A percentile compares a stretch with the other conserved stretches of the same genome.
These are phyloP conservation scores for Callospermophilus lateralis DNA, from an alignment of 2,113 vertebrate genomes.

Conservation along the genomic window DNA sequence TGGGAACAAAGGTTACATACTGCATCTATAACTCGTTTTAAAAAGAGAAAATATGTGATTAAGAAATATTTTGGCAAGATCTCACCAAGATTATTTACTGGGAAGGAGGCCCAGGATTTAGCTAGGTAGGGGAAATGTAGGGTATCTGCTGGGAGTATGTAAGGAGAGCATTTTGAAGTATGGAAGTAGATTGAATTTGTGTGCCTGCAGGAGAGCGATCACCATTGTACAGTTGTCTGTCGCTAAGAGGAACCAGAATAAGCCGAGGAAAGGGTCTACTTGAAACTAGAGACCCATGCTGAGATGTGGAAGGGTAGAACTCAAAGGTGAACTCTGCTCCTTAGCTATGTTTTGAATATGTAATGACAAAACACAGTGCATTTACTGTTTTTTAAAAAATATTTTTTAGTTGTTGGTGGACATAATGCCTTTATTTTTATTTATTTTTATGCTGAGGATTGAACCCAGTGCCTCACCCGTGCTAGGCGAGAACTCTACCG, in stretches of 20 bases:
- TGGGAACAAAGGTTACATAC: slow-evolving; percentile 54
- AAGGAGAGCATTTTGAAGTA: not conserved
- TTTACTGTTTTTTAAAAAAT: not conserved
- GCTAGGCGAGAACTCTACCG: no score
- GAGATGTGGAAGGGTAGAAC: no score
- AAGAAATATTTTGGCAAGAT: slow-evolving; percentile 74
- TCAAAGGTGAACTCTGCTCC: not conserved
- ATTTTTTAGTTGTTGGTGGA: no score
- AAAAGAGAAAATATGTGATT: slow-evolving; percentile 77
- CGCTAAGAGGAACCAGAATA: not conserved
- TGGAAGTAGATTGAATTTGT: not conserved
- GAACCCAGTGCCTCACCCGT: no score
- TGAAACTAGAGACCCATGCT: not conserved
- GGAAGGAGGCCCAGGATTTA: slow-evolving; percentile 63
- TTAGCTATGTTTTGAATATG: not conserved
- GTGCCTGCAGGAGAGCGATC: accelerated
- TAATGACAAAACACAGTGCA: not conserved
- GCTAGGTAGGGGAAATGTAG: slow-evolving; percentile 25
- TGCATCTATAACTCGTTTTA: slow-evolving; percentile 38
- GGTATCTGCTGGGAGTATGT: not conserved
- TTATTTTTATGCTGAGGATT: no score
- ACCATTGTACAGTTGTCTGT: not conserved
- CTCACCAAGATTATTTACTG: slow-evolving; percentile 68
- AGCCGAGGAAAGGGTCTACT: not conserved
- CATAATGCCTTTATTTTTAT: no score